A percentile compares a stretch with the other conserved stretches of the same genome.
Conservation (phyloP, 2,888 invertebrate species). For the Drosophila histrio region DNA sequence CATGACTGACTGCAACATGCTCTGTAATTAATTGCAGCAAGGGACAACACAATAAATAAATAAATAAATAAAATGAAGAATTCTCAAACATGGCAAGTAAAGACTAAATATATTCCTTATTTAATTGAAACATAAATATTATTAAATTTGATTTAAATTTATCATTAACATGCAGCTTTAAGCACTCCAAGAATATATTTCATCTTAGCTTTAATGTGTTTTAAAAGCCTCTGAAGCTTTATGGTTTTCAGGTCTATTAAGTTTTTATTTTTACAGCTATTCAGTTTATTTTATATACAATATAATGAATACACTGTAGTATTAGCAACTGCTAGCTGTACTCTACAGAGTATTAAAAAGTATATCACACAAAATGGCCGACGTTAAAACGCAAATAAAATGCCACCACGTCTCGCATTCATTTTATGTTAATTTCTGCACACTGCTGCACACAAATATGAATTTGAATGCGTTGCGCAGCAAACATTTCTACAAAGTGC, state of each 20-base stretch:
- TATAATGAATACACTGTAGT: not conserved
- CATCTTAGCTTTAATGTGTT: not conserved
- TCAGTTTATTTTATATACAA: too few species aligned
- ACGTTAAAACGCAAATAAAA: slow-evolving; percentile 32
- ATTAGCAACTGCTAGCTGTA: not conserved
- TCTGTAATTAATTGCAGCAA: slow-evolving; percentile 7
- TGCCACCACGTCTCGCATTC: slow-evolving; percentile 18
- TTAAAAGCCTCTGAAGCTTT: too few species aligned
- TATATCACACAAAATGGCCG: slow-evolving; percentile 10
- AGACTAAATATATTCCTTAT: too few species aligned
- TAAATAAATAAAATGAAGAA: not conserved
- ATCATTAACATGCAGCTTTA: too few species aligned
- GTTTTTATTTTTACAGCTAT: too few species aligned
- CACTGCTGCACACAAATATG: slow-evolving; percentile 56
- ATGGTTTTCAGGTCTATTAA: too few species aligned
- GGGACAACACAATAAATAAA: not conserved
- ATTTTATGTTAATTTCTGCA: slow-evolving; percentile 69
- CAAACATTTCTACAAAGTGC: slow-evolving; percentile 51
- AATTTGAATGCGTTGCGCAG: slow-evolving; percentile 56
- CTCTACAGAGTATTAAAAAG: slow-evolving; percentile 27
- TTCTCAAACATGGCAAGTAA: too few species aligned
- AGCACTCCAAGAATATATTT: not conserved
- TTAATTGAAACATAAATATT: too few species aligned
- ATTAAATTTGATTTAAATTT: too few species aligned
- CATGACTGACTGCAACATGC: slow-evolving; percentile 13